Percentiles rank a stretch among this genome's conserved stretches.
These are phyloP conservation scores for Plecotus auritus DNA, from an alignment of 2,113 vertebrate genomes.

Conservation along the genomic window DNA sequence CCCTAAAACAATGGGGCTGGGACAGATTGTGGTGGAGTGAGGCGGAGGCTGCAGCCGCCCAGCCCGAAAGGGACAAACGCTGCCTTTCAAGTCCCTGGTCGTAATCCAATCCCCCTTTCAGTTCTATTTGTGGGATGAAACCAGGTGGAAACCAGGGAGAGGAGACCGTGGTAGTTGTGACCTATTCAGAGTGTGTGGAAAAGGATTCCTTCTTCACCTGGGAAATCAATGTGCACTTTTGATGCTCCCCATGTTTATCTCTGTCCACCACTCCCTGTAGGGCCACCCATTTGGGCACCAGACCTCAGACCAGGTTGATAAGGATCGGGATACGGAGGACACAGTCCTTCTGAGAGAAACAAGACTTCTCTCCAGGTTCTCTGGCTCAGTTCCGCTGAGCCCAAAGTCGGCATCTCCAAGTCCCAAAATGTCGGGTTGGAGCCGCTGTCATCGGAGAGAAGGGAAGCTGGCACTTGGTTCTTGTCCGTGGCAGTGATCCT, in stretches of 20 bases:
- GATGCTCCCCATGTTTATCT: not conserved
- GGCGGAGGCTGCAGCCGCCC: not conserved
- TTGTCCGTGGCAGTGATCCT: constrained; percentile 50
- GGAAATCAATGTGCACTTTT: not conserved
- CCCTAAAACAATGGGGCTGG: constrained; percentile 40
- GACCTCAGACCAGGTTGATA: not conserved
- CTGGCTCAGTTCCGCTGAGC: not conserved
- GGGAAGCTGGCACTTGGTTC: constrained; percentile 44
- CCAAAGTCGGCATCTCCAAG: constrained; percentile 29
- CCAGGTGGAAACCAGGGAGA: not conserved
- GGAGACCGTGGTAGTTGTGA: not conserved
- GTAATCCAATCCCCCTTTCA: constrained; percentile 51
- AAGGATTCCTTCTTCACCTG: constrained; percentile 39
- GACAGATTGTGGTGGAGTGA: not conserved
- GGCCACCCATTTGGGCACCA: not conserved
- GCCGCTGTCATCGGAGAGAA: constrained; percentile 30
- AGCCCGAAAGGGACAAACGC: constrained; percentile 10
- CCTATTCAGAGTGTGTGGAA: constrained; percentile 36
- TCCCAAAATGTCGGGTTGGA: constrained; percentile 62
- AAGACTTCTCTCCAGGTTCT: not conserved
- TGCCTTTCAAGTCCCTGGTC: constrained; percentile 54
- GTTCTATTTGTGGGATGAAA: not conserved
- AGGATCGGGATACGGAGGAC: not conserved
- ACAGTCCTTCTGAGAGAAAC: not conserved
- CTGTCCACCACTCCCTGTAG: not conserved